Evolutionary conservation across 2,113 vertebrate genomes (phyloP).

Genomic region (Thalassoma bifasciatum): DNA sequence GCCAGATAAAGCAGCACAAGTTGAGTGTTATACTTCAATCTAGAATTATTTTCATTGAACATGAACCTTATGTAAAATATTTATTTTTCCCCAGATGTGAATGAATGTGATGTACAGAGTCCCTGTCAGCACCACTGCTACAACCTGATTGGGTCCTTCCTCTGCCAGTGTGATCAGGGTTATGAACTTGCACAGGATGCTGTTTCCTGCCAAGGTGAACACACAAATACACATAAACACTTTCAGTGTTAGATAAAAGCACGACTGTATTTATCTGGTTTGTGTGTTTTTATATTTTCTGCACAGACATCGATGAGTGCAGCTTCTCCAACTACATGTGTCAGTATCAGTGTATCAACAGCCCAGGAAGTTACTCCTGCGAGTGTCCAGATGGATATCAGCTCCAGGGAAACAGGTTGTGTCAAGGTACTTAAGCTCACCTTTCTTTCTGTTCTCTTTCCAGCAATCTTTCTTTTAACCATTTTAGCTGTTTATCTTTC

Average conservation of each 20-base stretch:
- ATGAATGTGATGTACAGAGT: constrained; percentile 91
- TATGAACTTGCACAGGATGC: constrained; percentile 91
- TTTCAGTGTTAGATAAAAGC: neutral
- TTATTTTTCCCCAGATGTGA: constrained; percentile 88
- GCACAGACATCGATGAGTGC: constrained; percentile 93
- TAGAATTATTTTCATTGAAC: neutral
- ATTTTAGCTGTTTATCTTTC: constrained; percentile 13
- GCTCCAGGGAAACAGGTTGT: constrained; percentile 89
- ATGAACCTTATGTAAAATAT: constrained; percentile 8
- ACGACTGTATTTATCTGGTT: neutral
- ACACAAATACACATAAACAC: neutral
- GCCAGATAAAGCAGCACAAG: no score
- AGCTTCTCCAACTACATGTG: constrained; percentile 92
- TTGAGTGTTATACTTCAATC: no score
- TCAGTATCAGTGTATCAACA: constrained; percentile 94
- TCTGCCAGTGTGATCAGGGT: constrained; percentile 94
- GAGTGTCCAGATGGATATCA: constrained; percentile 95
- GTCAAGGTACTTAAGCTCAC: constrained; percentile 86
- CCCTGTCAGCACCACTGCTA: constrained; percentile 94
- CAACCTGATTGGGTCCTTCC: constrained; percentile 93
- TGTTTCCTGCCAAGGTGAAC: constrained; percentile 92
- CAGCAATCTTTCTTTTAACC: constrained; percentile 13
- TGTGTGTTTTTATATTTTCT: constrained; percentile 26
- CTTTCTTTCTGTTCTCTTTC: constrained; percentile 4
- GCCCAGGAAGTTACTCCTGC: constrained; percentile 91